phyloP scores from a whole-genome alignment of 2,888 invertebrate genomes.

The Sipha maydis region DNA sequence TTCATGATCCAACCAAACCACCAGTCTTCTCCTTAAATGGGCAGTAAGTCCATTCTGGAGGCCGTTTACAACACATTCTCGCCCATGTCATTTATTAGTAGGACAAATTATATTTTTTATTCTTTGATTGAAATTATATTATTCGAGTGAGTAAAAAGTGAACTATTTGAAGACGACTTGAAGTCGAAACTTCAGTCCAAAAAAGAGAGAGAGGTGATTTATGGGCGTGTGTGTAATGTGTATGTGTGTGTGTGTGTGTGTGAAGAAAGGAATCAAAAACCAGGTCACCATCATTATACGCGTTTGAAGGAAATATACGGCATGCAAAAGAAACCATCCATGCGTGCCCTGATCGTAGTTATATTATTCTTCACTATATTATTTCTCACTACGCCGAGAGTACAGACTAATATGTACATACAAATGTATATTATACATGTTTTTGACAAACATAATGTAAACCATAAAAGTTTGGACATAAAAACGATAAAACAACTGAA shows the following conservation, averaged over 20 bases:
- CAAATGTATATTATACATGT: neutral
- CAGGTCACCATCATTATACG: constrained; percentile 58
- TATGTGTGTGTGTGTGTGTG: neutral
- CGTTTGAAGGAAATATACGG: constrained; percentile 40
- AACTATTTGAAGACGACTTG: constrained; percentile 19
- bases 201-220: constrained; percentile 42
- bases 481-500: neutral
- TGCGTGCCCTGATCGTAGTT: constrained; percentile 38
- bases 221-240: constrained; percentile 11
- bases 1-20: constrained; percentile 46
- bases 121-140: constrained; percentile 16
- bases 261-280: constrained; percentile 53
- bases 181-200: constrained; percentile 10
- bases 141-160: neutral
- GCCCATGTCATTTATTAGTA: constrained; percentile 54
- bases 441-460: neutral
- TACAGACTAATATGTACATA: constrained; percentile 8
- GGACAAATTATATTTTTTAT: constrained; percentile 30
- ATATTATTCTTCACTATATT: constrained; percentile 32
- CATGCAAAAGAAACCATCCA: constrained; percentile 58
- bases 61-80: constrained; percentile 57
- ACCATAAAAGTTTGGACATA: neutral
- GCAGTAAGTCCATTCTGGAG: constrained; percentile 48
- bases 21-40: constrained; percentile 61
- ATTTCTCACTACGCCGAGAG: constrained; percentile 16